These are phyloP conservation scores for Adelges cooleyi DNA, from an alignment of 1,140 invertebrate genomes.

Conservation along the genomic window DNA sequence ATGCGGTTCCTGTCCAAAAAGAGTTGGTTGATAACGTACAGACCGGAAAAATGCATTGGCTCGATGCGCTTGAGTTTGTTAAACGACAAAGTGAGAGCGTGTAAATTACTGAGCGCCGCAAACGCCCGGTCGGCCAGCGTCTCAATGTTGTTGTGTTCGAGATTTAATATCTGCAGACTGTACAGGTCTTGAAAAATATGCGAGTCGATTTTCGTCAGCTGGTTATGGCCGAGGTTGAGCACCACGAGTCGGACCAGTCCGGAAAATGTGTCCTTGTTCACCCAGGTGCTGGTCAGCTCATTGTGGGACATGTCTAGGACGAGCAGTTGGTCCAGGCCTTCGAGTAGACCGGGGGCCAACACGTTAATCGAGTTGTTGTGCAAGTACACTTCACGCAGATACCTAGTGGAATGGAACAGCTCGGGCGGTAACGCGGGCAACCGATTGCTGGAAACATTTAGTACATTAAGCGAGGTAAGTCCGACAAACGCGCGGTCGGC, in stretches of 20 bases:
- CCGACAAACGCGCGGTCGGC: constrained; percentile 68
- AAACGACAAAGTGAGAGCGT: constrained; percentile 64
- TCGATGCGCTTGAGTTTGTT: constrained; percentile 67
- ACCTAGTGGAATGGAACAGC: constrained; percentile 69
- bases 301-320: constrained; percentile 79
- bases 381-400: constrained; percentile 57
- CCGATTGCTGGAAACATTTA: constrained; percentile 77
- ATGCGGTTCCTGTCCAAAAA: constrained; percentile 70
- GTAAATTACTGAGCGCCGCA: constrained; percentile 68
- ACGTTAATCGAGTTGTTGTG: constrained; percentile 77
- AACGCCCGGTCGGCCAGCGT: constrained; percentile 67
- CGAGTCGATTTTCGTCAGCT: constrained; percentile 64
- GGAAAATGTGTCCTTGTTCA: constrained; percentile 67
- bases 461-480: constrained; percentile 61
- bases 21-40: constrained; percentile 63
- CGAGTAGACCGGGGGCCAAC: constrained; percentile 65
- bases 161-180: constrained; percentile 66
- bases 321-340: constrained; percentile 71
- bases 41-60: constrained; percentile 61
- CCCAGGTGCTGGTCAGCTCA: constrained; percentile 69
- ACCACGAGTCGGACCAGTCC: constrained; percentile 76
- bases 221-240: constrained; percentile 79
- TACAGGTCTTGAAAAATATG: constrained; percentile 68
- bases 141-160: constrained; percentile 67
- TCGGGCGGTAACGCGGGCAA: constrained; percentile 72